These are phyloP conservation scores for Ctenodactylus gundi DNA, from an alignment of 2,113 vertebrate genomes.

Conservation along the genomic window DNA sequence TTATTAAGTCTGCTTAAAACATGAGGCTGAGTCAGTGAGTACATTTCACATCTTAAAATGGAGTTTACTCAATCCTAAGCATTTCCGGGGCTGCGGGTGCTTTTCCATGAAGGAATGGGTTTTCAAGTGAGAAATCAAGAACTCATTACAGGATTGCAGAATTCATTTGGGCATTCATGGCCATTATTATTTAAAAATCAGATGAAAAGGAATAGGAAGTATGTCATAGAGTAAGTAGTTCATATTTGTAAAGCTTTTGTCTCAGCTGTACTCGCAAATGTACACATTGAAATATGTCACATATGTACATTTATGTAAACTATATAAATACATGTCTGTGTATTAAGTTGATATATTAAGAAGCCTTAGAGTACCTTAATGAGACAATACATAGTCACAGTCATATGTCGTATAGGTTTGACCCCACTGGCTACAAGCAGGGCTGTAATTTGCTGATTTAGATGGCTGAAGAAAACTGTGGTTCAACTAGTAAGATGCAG, in stretches of 20 bases:
- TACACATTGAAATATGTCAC: no score
- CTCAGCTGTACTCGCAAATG: neutral
- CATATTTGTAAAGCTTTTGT: neutral
- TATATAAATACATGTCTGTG: neutral
- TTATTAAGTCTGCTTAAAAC: neutral
- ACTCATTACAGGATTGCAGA: neutral
- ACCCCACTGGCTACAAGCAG: neutral
- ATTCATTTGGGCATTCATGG: neutral
- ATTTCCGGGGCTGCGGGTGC: neutral
- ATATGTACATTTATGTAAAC: neutral
- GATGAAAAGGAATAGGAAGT: neutral
- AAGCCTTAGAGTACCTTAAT: neutral
- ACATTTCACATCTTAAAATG: conserved; percentile 9
- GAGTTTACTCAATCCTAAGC: conserved; percentile 28
- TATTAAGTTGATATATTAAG: neutral
- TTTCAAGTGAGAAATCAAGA: conserved; percentile 27
- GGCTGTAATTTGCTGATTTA: neutral
- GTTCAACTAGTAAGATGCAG: neutral
- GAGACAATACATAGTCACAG: neutral
- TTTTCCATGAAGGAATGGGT: neutral
- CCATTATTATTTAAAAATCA: neutral
- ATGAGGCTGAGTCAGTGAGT: neutral
- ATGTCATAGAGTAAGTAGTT: neutral
- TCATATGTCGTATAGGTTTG: neutral
- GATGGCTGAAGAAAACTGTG: neutral